Percentiles rank a stretch among this genome's conserved stretches.
Conservation (phyloP, 2,888 invertebrate genomes). For the Tachina fera region DNA sequence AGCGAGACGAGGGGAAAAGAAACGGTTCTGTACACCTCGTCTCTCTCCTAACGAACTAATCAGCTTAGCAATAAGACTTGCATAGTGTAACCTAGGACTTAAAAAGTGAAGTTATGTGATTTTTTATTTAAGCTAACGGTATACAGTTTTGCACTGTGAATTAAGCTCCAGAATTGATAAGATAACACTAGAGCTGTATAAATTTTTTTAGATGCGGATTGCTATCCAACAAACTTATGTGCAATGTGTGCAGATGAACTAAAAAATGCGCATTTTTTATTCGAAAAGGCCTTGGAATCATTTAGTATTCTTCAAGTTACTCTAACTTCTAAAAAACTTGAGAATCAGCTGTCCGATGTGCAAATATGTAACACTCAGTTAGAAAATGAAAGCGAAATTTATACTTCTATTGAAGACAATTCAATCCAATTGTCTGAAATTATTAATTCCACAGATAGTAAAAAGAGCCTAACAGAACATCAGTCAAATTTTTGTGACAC, state of each 20-base stretch:
- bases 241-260: constrained; percentile 29
- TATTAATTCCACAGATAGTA: neutral
- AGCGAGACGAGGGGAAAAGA: too few species aligned
- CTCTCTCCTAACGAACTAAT: too few species aligned
- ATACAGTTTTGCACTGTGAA: neutral
- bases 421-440: neutral
- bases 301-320: constrained; percentile 15
- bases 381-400: neutral
- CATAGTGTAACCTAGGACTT: too few species aligned
- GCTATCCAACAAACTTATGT: constrained; percentile 38
- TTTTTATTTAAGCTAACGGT: too few species aligned
- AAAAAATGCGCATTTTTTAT: constrained; percentile 37
- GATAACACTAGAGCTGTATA: too few species aligned
- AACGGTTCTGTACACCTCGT: too few species aligned
- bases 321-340: neutral
- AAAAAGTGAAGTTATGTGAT: too few species aligned
- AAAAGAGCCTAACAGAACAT: neutral
- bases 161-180: neutral
- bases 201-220: constrained; percentile 32
- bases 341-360: neutral
- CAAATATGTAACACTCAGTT: neutral
- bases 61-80: too few species aligned
- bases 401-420: neutral
- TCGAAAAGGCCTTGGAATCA: constrained; percentile 49
- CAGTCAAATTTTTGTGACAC: neutral